phyloP scores from a whole-genome alignment of 2,113 vertebrate species.

The Anhinga anhinga region DNA sequence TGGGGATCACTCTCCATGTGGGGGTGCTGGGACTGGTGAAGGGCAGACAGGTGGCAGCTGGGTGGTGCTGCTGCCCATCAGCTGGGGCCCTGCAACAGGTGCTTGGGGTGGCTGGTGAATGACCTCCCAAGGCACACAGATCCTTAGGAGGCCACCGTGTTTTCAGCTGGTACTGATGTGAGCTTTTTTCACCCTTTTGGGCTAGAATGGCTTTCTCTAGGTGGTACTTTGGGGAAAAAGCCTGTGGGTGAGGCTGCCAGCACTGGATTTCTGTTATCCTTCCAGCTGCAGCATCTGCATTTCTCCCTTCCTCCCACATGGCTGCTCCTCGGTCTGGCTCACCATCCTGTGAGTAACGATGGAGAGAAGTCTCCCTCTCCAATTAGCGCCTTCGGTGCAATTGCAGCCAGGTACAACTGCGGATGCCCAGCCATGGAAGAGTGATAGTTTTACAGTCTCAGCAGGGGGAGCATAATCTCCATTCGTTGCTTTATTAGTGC shows the following conservation, averaged over 20 bases:
- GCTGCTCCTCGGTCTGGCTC: not conserved
- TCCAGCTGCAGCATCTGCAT: not conserved
- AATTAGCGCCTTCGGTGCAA: not conserved
- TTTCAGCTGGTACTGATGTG: not conserved
- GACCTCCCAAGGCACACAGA: not conserved
- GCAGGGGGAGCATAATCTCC: not conserved
- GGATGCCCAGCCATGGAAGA: fast-evolving
- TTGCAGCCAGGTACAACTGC: not conserved
- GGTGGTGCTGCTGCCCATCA: not conserved
- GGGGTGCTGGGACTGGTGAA: not conserved
- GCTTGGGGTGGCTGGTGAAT: not conserved
- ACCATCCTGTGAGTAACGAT: fast-evolving
- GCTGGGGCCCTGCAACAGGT: fast-evolving
- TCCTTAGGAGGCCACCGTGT: not conserved
- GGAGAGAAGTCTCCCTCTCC: not conserved
- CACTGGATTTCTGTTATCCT: not conserved
- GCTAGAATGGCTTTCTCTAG: not conserved
- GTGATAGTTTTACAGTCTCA: not conserved
- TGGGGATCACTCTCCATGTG: fast-evolving
- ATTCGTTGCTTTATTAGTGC: not conserved
- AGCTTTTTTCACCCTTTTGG: not conserved
- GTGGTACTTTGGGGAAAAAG: not conserved
- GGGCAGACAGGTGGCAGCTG: not conserved
- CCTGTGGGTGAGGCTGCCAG: not conserved
- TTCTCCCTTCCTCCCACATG: not conserved